Evolutionary conservation across 2,888 invertebrate genomes (phyloP), one percentile per base, ranked within the genome.

Genomic region (Sericinus montela): DNA sequence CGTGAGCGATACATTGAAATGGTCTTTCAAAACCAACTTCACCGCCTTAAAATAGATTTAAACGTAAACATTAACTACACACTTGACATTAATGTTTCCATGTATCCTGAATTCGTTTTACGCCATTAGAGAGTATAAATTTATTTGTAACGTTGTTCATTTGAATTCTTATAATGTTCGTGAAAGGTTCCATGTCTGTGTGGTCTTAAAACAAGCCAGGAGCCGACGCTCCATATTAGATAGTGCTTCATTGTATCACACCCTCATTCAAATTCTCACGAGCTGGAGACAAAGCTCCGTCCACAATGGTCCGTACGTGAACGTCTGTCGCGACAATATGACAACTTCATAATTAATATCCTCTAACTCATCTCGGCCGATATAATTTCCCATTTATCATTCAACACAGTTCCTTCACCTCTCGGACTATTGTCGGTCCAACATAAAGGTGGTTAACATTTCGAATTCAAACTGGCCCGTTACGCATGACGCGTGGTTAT

Each of bases 281-380:
- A 73, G 65, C 57, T 59, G 70, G 60, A 83, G 79, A 87, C 87
- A 86, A 87, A 85, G 72, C 68, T 43, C 30, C 55, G 44, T 46
- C 66, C 62, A 86, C 84, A 86, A 86, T 79, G 60, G 68, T 57
- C 57, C 51, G 69, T 78, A 81, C 85, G 85, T 83, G 83, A 80
- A 75, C 69, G 75, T 63, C 68, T 62, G 62, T 60, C 66, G 73
- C 72, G 82, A 83, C 85, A 81, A 79, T 84, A 76, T 85, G 87
- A 82, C 87, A 80, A 72, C 82, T 82, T 78, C 79, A 84, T 87
- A 87, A 87, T 87, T 88, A 88, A 88, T 88, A 86, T 83, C 87
- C 80, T 79, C 76, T 75, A 79, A 75, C 75, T 82, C 83, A 86
- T 87, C 82, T 79, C 72, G 65, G 73, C 79, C 80, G 81, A 87